These are phyloP conservation scores for Brachionus manjavacas DNA, from an alignment of 1,140 invertebrate genomes.

Conservation along the genomic window DNA sequence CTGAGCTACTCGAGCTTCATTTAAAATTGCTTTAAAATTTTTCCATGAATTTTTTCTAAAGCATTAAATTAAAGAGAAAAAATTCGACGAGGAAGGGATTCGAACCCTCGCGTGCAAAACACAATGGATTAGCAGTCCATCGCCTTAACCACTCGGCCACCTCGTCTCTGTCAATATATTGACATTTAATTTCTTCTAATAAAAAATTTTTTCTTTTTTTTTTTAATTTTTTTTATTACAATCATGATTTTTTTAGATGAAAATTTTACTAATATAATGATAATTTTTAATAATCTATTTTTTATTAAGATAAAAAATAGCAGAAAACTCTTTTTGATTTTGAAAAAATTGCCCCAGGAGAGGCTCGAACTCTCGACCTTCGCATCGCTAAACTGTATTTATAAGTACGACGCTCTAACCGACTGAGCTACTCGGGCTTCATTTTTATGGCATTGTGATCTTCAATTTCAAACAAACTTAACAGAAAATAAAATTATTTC, in stretches of 20 bases:
- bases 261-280: too few species aligned
- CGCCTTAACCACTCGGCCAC: slow-evolving; percentile 41
- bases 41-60: background rate
- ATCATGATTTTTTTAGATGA: too few species aligned
- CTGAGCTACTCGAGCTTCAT: slow-evolving; percentile 18
- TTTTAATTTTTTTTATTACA: too few species aligned
- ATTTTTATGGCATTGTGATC: background rate
- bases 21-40: background rate
- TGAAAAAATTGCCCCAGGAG: slow-evolving; percentile 33
- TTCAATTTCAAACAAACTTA: too few species aligned
- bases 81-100: slow-evolving; percentile 39
- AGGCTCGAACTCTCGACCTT: slow-evolving; percentile 40
- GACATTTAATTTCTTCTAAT: too few species aligned
- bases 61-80: background rate
- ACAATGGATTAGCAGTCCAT: slow-evolving; percentile 41
- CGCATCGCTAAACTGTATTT: slow-evolving; percentile 36
- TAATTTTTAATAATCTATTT: too few species aligned
- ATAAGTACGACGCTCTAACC: slow-evolving; percentile 41
- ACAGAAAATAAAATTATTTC: too few species aligned
- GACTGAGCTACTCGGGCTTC: slow-evolving; percentile 39
- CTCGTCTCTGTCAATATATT: background rate
- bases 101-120: slow-evolving; percentile 38
- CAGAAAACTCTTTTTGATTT: background rate
- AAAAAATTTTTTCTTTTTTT: too few species aligned
- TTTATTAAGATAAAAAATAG: too few species aligned